Evolutionary conservation across 2,888 invertebrate species (phyloP).

Genomic region (Agrotis puta): DNA sequence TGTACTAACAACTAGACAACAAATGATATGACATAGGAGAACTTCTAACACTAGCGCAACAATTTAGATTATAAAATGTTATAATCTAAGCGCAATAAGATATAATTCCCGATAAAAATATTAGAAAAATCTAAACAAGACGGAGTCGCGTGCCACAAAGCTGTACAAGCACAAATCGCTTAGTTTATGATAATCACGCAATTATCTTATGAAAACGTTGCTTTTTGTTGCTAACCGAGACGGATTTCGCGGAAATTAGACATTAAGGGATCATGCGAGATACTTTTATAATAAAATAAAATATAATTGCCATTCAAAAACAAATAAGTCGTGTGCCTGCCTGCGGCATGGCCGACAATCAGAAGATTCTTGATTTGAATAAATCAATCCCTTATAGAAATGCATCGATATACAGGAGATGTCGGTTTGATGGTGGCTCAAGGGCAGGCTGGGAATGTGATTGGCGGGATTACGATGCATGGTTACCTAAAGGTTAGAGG

Average conservation of each 20-base stretch:
- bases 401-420: constrained; percentile 84
- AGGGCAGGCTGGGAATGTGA: constrained; percentile 22
- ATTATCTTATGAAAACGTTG: constrained; percentile 78
- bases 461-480: background rate
- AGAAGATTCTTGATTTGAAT: constrained; percentile 89
- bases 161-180: constrained; percentile 48
- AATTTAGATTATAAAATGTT: too few relatives aligned
- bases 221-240: constrained; percentile 77
- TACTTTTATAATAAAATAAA: constrained; percentile 87
- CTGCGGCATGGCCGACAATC: constrained; percentile 86
- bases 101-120: constrained; percentile 37
- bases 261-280: constrained; percentile 84
- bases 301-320: constrained; percentile 91
- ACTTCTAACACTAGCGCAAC: background rate
- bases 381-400: constrained; percentile 90
- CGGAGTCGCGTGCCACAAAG: constrained; percentile 56
- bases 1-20: background rate
- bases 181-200: constrained; percentile 73
- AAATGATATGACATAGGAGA: constrained; percentile 12
- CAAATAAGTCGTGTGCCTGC: constrained; percentile 85
- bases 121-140: constrained; percentile 42
- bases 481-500: too few relatives aligned
- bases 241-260: constrained; percentile 87
- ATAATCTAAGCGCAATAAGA: background rate
- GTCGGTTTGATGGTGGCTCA: constrained; percentile 38